phyloP scores from a whole-genome alignment of 2,888 invertebrate genomes.

The Cabera pusaria region DNA sequence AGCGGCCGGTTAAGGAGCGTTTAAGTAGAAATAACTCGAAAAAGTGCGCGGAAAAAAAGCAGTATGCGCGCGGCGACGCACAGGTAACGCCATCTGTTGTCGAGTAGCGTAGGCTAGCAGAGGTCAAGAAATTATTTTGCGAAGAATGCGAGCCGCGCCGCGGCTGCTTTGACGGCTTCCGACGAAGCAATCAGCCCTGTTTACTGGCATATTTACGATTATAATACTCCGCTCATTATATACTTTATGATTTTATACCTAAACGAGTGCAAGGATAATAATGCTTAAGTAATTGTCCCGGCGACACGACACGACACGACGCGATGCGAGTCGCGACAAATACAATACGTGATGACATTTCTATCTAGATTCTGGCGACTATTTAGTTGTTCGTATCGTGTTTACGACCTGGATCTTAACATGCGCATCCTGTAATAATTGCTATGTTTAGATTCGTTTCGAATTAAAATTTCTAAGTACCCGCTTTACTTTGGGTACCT shows the following conservation, averaged over 20 bases:
- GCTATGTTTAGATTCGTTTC: no score
- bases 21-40: conserved; percentile 74
- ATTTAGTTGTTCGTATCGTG: no score
- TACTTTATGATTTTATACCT: conserved; percentile 79
- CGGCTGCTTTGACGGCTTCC: conserved; percentile 79
- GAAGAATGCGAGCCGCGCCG: conserved; percentile 68
- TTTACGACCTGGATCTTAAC: no score
- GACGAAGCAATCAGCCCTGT: conserved; percentile 81
- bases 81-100: conserved; percentile 77
- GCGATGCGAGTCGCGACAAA: conserved; percentile 31
- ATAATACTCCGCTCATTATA: conserved; percentile 81
- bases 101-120: conserved; percentile 66
- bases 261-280: conserved; percentile 64
- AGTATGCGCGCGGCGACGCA: conserved; percentile 66
- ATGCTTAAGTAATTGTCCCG: conserved; percentile 69
- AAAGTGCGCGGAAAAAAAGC: conserved; percentile 58
- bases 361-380: conserved; percentile 13
- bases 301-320: conserved; percentile 53
- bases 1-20: conserved; percentile 75
- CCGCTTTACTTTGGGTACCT: no score
- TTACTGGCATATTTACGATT: conserved; percentile 82
- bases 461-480: no score
- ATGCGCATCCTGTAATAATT: conserved; percentile 18
- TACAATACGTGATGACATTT: conserved; percentile 26
- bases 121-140: conserved; percentile 71